These are phyloP conservation scores for Synanthedon vespiformis DNA, from an alignment of 2,888 invertebrate species.

Conservation along the genomic window DNA sequence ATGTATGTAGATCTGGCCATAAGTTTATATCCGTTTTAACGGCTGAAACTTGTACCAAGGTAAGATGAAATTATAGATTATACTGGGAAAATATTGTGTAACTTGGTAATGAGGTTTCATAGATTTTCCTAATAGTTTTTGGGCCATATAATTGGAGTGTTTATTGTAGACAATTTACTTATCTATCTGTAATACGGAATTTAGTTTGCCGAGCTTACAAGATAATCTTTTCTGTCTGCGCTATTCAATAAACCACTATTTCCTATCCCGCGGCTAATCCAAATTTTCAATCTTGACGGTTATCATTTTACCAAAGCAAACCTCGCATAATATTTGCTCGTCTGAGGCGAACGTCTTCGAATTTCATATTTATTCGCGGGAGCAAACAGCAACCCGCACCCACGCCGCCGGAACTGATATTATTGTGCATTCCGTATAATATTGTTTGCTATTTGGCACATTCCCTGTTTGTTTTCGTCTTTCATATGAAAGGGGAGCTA, in stretches of 20 bases:
- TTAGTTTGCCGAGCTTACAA: neutral
- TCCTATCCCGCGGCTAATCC: slow-evolving; percentile 49
- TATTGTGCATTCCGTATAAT: slow-evolving; percentile 72
- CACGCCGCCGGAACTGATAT: slow-evolving; percentile 65
- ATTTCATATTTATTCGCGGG: slow-evolving; percentile 70
- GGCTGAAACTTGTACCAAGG: too few relatives aligned
- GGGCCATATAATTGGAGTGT: too few relatives aligned
- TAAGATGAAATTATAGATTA: too few relatives aligned
- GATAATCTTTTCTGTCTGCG: slow-evolving; percentile 13
- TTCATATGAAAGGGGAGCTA: slow-evolving; percentile 69
- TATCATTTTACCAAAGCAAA: slow-evolving; percentile 71
- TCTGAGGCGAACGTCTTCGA: slow-evolving; percentile 58
- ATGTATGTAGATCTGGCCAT: too few relatives aligned
- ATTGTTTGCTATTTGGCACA: slow-evolving; percentile 72
- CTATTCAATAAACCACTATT: slow-evolving; percentile 32
- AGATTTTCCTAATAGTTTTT: too few relatives aligned
- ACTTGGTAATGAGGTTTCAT: too few relatives aligned
- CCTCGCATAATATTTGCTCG: slow-evolving; percentile 64
- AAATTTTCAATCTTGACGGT: slow-evolving; percentile 65
- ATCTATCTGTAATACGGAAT: too few relatives aligned
- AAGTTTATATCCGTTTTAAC: too few relatives aligned
- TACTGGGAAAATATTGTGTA: too few relatives aligned
- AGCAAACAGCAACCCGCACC: slow-evolving; percentile 53
- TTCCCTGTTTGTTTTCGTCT: slow-evolving; percentile 69
- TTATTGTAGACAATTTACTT: too few relatives aligned